These are phyloP conservation scores for Sepiola atlantica DNA, from an alignment of 2,888 invertebrate genomes.

Conservation along the genomic window DNA sequence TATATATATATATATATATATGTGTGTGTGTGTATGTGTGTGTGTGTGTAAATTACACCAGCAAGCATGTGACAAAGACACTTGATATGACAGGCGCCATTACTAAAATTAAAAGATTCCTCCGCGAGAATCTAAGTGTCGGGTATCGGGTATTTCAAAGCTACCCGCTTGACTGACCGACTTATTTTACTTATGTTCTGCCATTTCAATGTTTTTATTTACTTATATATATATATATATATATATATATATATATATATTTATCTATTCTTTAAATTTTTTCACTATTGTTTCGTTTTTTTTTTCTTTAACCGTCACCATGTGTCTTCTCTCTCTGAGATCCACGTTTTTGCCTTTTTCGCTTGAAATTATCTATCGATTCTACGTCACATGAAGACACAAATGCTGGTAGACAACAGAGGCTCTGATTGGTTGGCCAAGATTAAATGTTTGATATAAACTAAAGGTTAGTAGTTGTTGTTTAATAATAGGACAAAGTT, in stretches of 20 bases:
- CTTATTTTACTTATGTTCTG: background rate
- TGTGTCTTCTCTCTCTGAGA: too few relatives aligned
- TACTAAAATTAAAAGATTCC: constrained; percentile 32
- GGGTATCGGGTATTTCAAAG: background rate
- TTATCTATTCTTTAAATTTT: background rate
- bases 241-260: too few relatives aligned
- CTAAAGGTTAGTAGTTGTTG: too few relatives aligned
- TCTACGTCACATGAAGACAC: too few relatives aligned
- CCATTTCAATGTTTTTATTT: background rate
- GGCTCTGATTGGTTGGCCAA: too few relatives aligned
- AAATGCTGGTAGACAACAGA: too few relatives aligned
- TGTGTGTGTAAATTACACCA: background rate
- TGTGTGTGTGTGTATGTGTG: background rate
- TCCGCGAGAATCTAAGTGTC: background rate
- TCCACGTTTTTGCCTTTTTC: too few relatives aligned
- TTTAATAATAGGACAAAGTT: too few relatives aligned
- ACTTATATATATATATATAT: too few relatives aligned
- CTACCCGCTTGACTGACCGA: constrained; percentile 32
- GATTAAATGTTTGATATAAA: too few relatives aligned
- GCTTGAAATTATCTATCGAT: too few relatives aligned
- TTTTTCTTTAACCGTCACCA: too few relatives aligned
- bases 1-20: background rate
- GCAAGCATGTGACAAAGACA: background rate
- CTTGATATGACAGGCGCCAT: background rate
- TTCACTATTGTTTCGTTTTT: background rate